Evolutionary conservation across 2,888 invertebrate species (phyloP).

Genomic region (Mythimna ferrago): DNA sequence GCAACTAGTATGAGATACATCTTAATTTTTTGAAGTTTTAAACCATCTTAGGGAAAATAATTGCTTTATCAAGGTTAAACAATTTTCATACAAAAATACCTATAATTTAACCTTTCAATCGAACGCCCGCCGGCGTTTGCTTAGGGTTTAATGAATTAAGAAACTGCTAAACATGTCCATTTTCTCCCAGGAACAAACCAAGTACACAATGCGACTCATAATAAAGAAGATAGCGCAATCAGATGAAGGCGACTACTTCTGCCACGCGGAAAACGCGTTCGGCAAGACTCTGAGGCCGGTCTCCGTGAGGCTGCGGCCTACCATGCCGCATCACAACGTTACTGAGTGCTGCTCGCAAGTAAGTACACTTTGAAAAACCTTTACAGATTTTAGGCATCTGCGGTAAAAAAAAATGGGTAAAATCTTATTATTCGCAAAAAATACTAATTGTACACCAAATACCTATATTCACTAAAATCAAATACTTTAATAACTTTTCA

Average conservation of each 20-base stretch:
- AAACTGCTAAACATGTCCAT: background rate
- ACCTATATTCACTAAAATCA: too few relatives aligned
- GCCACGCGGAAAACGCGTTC: conserved; percentile 96
- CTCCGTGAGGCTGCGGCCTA: conserved; percentile 93
- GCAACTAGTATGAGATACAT: background rate
- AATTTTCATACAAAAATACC: too few relatives aligned
- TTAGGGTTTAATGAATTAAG: too few relatives aligned
- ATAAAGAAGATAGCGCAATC: conserved; percentile 93
- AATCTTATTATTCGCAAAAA: too few relatives aligned
- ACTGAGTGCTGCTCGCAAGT: conserved; percentile 94
- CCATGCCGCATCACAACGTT: conserved; percentile 92
- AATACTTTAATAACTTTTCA: too few relatives aligned
- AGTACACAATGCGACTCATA: conserved; percentile 94
- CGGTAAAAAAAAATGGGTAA: too few relatives aligned
- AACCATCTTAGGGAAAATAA: background rate
- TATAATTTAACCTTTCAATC: too few relatives aligned
- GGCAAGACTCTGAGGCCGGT: conserved; percentile 94
- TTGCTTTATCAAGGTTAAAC: too few relatives aligned
- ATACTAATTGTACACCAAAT: too few relatives aligned
- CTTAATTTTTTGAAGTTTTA: background rate
- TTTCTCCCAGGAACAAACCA: conserved; percentile 90
- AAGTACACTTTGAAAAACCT: conserved; percentile 19
- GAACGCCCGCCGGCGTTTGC: too few relatives aligned
- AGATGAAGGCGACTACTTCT: conserved; percentile 95
- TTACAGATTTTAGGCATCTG: background rate